Evolutionary conservation across 2,888 invertebrate genomes (phyloP).

Genomic region (Coenonympha arcania): DNA sequence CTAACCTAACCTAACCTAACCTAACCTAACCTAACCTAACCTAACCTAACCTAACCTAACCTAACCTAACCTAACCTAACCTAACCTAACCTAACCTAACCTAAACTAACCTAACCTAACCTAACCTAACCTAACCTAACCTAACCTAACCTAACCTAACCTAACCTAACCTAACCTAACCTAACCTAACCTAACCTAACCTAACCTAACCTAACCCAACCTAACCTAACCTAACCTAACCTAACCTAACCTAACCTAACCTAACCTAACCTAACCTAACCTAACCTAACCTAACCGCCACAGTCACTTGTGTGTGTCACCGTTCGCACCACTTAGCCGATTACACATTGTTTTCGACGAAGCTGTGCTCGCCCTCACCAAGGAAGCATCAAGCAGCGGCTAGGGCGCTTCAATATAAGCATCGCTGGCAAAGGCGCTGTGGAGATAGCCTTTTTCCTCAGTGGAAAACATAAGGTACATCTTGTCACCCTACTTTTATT

Average conservation of each 20-base stretch:
- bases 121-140: background rate
- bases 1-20: constrained; percentile 7
- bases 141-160: background rate
- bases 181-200: background rate
- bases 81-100: background rate
- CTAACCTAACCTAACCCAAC: background rate
- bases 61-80: background rate
- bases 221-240: background rate
- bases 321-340: no score
- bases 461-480: no score
- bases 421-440: no score
- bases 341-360: no score
- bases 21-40: constrained; percentile 2
- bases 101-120: background rate
- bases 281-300: background rate
- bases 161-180: constrained; percentile 1
- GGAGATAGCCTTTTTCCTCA: no score
- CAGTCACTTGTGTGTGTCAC: no score
- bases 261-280: background rate
- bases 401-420: no score
- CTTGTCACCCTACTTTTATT: no score
- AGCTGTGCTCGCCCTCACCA: no score
- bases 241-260: background rate
- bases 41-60: constrained; percentile 6
- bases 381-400: no score